These are phyloP conservation scores for Sylvilagus floridanus DNA, from an alignment of 2,797 vertebrate genomes.

Conservation along the genomic window DNA sequence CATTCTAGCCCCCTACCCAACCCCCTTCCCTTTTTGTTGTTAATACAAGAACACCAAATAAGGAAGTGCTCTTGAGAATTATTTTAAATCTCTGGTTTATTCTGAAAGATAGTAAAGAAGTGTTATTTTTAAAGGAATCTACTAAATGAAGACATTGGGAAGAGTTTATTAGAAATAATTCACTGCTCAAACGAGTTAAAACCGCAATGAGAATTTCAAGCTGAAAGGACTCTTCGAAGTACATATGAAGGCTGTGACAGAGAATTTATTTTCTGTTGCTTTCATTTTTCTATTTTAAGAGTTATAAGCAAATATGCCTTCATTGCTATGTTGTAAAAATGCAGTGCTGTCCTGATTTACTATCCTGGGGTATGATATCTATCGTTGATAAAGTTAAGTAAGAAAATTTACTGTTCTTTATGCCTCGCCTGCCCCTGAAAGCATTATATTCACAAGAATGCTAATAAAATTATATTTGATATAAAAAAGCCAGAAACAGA, in stretches of 20 bases:
- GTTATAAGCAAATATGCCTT: conserved; percentile 27
- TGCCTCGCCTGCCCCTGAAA: neutral
- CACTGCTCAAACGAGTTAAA: neutral
- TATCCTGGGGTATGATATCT: neutral
- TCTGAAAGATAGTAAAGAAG: neutral
- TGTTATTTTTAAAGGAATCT: neutral
- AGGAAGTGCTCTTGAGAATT: neutral
- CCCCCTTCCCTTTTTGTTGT: neutral
- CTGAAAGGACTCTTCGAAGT: conserved; percentile 3
- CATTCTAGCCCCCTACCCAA: neutral
- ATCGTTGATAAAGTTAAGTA: conserved; percentile 39
- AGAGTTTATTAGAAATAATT: neutral
- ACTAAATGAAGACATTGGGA: neutral
- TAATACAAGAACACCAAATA: neutral
- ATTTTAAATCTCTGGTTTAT: conserved; percentile 46
- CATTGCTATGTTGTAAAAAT: conserved; percentile 33
- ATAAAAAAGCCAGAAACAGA: neutral
- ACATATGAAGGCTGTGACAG: neutral
- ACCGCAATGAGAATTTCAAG: conserved; percentile 52
- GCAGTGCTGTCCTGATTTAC: conserved; percentile 3
- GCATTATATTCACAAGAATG: neutral
- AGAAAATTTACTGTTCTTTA: conserved; percentile 13
- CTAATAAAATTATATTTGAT: conserved; percentile 32
- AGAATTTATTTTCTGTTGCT: conserved; percentile 9
- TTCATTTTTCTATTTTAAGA: conserved; percentile 55